Evolutionary conservation across 2,113 vertebrate species (phyloP), one percentile per base, ranked within the genome.

Genomic region (Alligator sinensis): DNA sequence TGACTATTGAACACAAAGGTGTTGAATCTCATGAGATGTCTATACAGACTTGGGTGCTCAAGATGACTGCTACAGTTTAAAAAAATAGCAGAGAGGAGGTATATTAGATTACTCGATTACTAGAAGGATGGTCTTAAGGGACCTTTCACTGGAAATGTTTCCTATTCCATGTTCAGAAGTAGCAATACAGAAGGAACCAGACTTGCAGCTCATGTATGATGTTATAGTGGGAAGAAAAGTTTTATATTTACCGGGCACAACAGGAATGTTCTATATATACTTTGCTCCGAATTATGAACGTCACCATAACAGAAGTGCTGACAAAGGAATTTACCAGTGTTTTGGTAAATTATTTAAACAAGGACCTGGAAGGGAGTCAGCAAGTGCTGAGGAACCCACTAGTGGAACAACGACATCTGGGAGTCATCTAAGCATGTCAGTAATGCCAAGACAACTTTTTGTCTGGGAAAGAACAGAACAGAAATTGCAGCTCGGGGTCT

Each of bases 21-120:
- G 0, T 1, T 28, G 5, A 16, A 3, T 66, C 68, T 92, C 75
- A 83, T 70, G 47, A 91, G 15, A 28, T 0, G 0, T 27, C 34
- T 34, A 66, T 58, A 85, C 62, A 63, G 47, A 28, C 1, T 1
- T 22, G 38, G 1, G 1, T 1, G 0, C 14, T 54, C 76, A 28
- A 79, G 74, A 87, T 57, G 63, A 57, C 17, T 8, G 11, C n/a
- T 68, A 24, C 2, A 47, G 1, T 62, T 47, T 62, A 81, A 60
- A 83, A 81, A 86, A 11, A 18, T 89, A 72, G 25, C 63, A 58
- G 47, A 81, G 63, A 80, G 70, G 18, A 22, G 61, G 8, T 47
- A 47, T 47, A 47, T 47, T 47, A 47, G 47, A 47, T 47, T 47
- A 47, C 47, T 47, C 9, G 47, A 38, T 38, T 38, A 38, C 19